phyloP scores from a whole-genome alignment of 2,888 invertebrate species.

The Oxyteleia sp. region DNA sequence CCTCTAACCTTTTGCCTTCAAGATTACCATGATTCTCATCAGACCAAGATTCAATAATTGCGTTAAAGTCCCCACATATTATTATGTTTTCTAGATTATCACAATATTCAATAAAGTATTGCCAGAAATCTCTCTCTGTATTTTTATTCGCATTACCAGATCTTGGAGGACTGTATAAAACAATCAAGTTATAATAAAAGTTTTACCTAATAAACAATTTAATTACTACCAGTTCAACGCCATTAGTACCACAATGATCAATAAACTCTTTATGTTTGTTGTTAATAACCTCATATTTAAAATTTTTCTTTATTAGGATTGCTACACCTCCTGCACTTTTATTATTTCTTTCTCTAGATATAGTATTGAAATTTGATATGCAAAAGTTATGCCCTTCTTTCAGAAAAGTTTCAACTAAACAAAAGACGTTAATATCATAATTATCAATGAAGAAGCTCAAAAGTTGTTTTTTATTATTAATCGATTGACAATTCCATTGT shows the following conservation, averaged over 20 bases:
- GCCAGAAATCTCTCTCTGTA: conserved; percentile 7
- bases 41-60: background rate
- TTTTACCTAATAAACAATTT: background rate
- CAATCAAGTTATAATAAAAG: background rate
- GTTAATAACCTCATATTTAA: conserved; percentile 13
- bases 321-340: conserved; percentile 6
- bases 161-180: conserved; percentile 16
- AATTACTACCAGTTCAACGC: background rate
- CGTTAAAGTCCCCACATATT: conserved; percentile 16
- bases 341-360: background rate
- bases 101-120: background rate
- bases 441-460: background rate
- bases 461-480: background rate
- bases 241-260: background rate
- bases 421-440: conserved; percentile 15
- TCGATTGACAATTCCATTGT: conserved; percentile 7
- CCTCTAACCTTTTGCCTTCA: background rate
- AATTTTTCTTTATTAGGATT: background rate
- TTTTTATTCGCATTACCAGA: background rate
- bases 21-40: background rate
- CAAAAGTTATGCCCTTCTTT: background rate
- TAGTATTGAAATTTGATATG: background rate
- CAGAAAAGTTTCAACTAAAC: conserved; percentile 11
- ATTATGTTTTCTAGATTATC: background rate
- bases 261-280: background rate